Evolutionary conservation across 1,140 invertebrate genomes (phyloP).

Genomic region (Ceratina japonica): DNA sequence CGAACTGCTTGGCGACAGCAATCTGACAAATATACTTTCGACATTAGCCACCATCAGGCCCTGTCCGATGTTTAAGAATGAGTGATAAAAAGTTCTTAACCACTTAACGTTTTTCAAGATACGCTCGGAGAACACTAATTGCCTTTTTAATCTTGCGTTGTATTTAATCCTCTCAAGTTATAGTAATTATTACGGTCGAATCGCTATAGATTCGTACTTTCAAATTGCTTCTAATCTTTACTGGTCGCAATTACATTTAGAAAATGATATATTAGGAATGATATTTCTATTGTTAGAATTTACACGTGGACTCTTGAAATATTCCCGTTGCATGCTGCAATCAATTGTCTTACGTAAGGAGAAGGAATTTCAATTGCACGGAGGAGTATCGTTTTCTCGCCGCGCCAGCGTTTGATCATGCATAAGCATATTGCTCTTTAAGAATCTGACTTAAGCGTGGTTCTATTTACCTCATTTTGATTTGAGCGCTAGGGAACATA

Average conservation of each 20-base stretch:
- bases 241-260: no score
- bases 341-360: conserved; percentile 1
- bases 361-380: conserved; percentile 22
- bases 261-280: neutral
- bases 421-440: neutral
- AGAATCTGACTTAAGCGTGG: neutral
- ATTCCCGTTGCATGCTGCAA: neutral
- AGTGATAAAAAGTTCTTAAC: neutral
- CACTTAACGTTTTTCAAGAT: no score
- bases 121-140: no score
- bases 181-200: no score
- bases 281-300: conserved; percentile 2
- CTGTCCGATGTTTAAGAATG: neutral
- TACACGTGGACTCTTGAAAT: neutral
- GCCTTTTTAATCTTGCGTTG: no score
- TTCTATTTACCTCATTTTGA: conserved; percentile 83
- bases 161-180: no score
- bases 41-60: conserved; percentile 43
- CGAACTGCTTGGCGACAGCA: conserved; percentile 84
- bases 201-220: no score
- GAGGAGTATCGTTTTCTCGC: conserved; percentile 24
- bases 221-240: no score
- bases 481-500: conserved; percentile 83
- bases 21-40: conserved; percentile 77
- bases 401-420: no score